Base-by-base conservation (phyloP, 2,113 vertebrate species). In the Pachycephala philippinensis region DNA sequence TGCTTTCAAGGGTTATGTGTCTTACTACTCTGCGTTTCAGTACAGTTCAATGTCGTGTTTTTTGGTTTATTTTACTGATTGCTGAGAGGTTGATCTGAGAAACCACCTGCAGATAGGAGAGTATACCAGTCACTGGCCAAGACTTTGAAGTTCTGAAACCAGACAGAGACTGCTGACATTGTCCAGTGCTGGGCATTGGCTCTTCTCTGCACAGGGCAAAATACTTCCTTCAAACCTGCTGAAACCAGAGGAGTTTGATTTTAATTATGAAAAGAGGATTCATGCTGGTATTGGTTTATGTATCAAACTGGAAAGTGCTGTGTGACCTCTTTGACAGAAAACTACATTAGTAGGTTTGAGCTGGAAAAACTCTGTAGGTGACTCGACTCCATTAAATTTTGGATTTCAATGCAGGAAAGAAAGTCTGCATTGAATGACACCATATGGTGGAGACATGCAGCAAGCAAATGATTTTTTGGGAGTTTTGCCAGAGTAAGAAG, bases 361-460 rank as follows among this genome's bases (percentile, higher is more conserved):
- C 68, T 86, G 76, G 75, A 71, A 88, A 86, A 84, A 68, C 60
- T 95, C 89, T 65, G 52, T 96, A 95, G 95, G 93, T 96, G 90
- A 96, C 77, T 86, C 0, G 39, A 72, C 63, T 95, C 88, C 68
- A 71, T 77, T 90, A 79, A 92, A 88, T 88, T 72, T 87, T 91
- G 71, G 77, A 93, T 93, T 96, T 96, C 80, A 92, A 2, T 69
- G 45, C 54, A 78, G 90, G 76, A 84, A 80, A 87, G 87, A 89
- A 95, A 90, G 80, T 84, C 95, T 92, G 72, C 80, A 28, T 84
- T 96, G 96, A 97, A 95, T 95, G 95, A 95, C 93, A 95, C 92
- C 94, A 95, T 97, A 96, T 96, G 93, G 95, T 89, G 91, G 94
- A 96, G 92, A 93, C 93, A 91, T 84, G 87, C 87, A 95, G 92